Conservation (phyloP, 2,797 vertebrate species). For the Aulostomus chinensis region DNA sequence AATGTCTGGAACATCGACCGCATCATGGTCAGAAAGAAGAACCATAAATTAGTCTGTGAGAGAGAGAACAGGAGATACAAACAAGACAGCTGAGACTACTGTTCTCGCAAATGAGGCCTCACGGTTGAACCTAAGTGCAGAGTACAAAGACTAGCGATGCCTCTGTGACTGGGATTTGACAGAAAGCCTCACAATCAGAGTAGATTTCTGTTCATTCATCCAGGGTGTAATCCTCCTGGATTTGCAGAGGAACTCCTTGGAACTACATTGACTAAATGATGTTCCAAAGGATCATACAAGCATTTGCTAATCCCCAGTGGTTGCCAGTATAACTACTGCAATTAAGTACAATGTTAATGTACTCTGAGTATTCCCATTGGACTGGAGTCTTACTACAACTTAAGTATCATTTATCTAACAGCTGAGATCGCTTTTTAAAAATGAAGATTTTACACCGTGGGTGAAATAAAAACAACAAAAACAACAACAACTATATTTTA, state of each 20-base stretch:
- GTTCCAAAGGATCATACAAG: slow-evolving; percentile 40
- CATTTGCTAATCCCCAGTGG: slow-evolving; percentile 32
- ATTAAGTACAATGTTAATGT: too few species aligned
- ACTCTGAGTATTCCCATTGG: too few species aligned
- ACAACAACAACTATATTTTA: too few species aligned
- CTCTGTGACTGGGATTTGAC: slow-evolving; percentile 46
- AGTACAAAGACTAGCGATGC: slow-evolving; percentile 5
- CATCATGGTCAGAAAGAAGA: slow-evolving; percentile 56
- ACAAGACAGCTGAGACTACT: slow-evolving; percentile 49
- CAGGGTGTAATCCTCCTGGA: slow-evolving; percentile 49
- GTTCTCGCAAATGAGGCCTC: slow-evolving; percentile 35
- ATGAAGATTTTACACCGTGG: too few species aligned
- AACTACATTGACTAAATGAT: slow-evolving; percentile 44
- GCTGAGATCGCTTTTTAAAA: too few species aligned
- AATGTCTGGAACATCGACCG: slow-evolving; percentile 67
- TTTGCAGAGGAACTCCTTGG: slow-evolving; percentile 40
- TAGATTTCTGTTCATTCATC: slow-evolving; percentile 48
- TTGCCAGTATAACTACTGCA: too few species aligned
- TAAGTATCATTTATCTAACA: too few species aligned
- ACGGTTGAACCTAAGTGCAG: slow-evolving; percentile 26
- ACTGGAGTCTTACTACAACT: too few species aligned
- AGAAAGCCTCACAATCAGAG: slow-evolving; percentile 50
- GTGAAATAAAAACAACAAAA: too few species aligned
- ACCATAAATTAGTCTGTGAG: slow-evolving; percentile 56
- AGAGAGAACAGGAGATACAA: slow-evolving; percentile 42